These are phyloP conservation scores for Notolepis coatsorum DNA, from an alignment of 2,797 vertebrate species.

Conservation along the genomic window DNA sequence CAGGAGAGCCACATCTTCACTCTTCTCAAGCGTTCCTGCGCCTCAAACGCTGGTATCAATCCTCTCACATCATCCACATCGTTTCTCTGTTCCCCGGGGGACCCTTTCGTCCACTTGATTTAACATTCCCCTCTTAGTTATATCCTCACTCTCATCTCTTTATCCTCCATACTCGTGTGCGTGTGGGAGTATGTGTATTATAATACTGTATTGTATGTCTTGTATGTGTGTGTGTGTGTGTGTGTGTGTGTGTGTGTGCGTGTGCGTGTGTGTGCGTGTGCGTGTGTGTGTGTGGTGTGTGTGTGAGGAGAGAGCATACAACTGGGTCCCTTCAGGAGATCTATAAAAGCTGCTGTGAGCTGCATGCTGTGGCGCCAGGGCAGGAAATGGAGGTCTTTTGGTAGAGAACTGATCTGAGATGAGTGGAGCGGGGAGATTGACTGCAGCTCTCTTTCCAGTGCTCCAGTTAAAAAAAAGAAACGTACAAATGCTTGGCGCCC, in stretches of 20 bases:
- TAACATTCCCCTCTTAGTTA: not conserved
- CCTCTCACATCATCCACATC: not conserved
- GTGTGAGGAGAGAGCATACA: conserved; percentile 32
- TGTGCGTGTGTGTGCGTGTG: not conserved
- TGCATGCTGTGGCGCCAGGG: conserved; percentile 59
- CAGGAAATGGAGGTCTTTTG: conserved; percentile 72
- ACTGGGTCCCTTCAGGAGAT: conserved; percentile 62
- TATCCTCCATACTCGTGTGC: not conserved
- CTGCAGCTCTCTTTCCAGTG: conserved; percentile 55
- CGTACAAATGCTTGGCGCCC: conserved; percentile 57
- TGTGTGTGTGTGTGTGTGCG: not conserved
- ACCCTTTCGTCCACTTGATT: not conserved
- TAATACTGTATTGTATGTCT: no score
- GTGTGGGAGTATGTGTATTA: not conserved
- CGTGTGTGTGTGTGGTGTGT: conserved; percentile 4
- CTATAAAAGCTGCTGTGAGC: conserved; percentile 69
- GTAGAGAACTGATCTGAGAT: conserved; percentile 38
- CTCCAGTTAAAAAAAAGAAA: conserved; percentile 33
- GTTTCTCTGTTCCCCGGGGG: not conserved
- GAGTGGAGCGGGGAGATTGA: conserved; percentile 58
- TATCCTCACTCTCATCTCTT: conserved; percentile 9
- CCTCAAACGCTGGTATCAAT: no score
- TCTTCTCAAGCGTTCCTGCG: no score
- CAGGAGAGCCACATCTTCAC: no score
- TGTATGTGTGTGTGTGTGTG: not conserved